Base-by-base conservation (phyloP, 2,113 vertebrate genomes). In the Cinclus cinclus region DNA sequence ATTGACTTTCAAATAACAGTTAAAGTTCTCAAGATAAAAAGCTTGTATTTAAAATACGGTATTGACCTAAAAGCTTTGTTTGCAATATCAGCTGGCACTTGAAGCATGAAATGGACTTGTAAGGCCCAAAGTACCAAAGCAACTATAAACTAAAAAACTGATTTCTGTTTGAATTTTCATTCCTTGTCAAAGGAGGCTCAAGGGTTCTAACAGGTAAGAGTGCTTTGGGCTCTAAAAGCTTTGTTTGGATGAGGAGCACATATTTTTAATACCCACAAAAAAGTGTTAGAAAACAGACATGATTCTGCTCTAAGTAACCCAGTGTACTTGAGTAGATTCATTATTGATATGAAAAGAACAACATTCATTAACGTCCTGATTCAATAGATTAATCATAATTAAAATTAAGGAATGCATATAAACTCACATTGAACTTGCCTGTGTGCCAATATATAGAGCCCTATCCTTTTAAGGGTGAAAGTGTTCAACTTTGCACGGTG, bases 11-110 rank as follows among this genome's bases (percentile, higher is more conserved):
- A 95, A 93, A 73, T 87, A 87, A 46, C 53, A 67, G 71, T 93
- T 96, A 83, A 81, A 97, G 89, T 96, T 95, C 94, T 96, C 87
- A 90, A 75, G 63, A 27, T 53, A 83, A 92, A 94, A 90, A 78
- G 23, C 65, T 81, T 91, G 76, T 88, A 87, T 96, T 91, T 94
- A 71, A 55, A 80, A 83, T 83, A n/a, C 44, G 53, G 56, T 94
- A 85, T 70, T 89, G 92, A 96, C 88, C 84, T 97, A 68, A 96
- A 78, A 92, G 70, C 97, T 96, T 86, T 94, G 55, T 97, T 77
- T 83, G 92, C 96, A 95, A 90, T 90, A 89, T 91, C 83, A 97
- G 69, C 95, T 94, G 23, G 69, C 25, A 63, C 85, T 94, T 94
- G 63, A 95, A 79, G 83, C 84, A 64, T 96, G 96, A 97, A 94